Conservation (phyloP, 1,140 invertebrate species). For the Nymphalis io region DNA sequence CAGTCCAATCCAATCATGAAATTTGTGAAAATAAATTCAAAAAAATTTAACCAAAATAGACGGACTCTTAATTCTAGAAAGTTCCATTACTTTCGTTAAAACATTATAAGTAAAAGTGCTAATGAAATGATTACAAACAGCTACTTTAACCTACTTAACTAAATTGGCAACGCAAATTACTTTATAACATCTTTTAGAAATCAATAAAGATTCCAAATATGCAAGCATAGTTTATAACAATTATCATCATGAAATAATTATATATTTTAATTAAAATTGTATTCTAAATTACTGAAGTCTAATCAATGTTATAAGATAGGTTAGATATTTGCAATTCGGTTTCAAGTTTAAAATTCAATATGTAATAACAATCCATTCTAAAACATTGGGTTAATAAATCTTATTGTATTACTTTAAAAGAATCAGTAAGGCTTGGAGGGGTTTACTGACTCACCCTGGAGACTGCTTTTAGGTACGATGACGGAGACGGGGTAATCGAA, state of each 20-base stretch:
- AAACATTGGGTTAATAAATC: not conserved
- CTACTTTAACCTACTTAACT: constrained; percentile 60
- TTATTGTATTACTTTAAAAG: not conserved
- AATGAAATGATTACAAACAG: constrained; percentile 36
- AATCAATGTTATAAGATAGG: not conserved
- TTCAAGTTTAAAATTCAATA: not conserved
- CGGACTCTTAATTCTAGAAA: constrained; percentile 3
- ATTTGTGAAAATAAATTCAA: constrained; percentile 18
- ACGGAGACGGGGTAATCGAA: constrained; percentile 84
- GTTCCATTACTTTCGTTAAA: not conserved
- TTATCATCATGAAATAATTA: no score
- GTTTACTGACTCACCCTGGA: constrained; percentile 35
- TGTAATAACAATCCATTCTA: not conserved
- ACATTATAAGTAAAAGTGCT: constrained; percentile 14
- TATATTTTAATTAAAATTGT: no score
- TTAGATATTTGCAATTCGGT: not conserved
- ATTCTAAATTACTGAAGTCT: not conserved
- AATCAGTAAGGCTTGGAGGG: not conserved
- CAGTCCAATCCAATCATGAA: constrained; percentile 34
- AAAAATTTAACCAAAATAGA: not conserved
- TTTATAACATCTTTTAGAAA: constrained; percentile 27
- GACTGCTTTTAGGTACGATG: constrained; percentile 76
- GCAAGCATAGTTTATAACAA: not conserved
- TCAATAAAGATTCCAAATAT: constrained; percentile 25
- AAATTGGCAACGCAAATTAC: constrained; percentile 60